phyloP scores from a whole-genome alignment of 2,113 vertebrate species.

The Scomber colias region DNA sequence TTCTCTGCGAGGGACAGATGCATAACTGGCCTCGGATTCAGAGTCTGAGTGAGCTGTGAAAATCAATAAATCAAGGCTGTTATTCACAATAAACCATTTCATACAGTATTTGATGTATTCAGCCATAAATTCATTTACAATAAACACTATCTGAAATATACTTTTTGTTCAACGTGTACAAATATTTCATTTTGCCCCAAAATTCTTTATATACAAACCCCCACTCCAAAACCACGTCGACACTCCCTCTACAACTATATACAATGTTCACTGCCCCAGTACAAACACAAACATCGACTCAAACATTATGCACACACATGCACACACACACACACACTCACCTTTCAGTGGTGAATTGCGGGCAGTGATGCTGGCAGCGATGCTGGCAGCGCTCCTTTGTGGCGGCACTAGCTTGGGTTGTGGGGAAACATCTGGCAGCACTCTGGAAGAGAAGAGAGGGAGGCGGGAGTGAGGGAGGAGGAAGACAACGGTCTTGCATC shows the following conservation, averaged over 20 bases:
- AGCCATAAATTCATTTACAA: neutral
- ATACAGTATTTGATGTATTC: neutral
- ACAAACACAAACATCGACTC: neutral
- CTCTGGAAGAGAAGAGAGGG: constrained; percentile 83
- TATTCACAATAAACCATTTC: neutral
- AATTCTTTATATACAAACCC: neutral
- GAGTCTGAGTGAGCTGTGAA: constrained; percentile 73
- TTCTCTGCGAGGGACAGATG: constrained; percentile 55
- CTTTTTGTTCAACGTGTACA: too few species aligned
- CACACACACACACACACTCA: constrained; percentile 43
- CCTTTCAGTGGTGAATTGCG: constrained; percentile 60
- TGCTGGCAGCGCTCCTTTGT: constrained; percentile 48
- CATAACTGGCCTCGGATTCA: constrained; percentile 82
- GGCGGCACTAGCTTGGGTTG: constrained; percentile 68
- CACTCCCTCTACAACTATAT: neutral
- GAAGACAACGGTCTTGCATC: constrained; percentile 73
- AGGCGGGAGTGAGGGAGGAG: constrained; percentile 77
- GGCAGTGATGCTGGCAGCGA: constrained; percentile 21
- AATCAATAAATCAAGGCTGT: neutral
- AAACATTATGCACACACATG: neutral
- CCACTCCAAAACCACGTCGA: neutral
- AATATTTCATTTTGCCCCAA: neutral
- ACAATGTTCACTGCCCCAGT: neutral
- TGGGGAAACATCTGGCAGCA: constrained; percentile 65
- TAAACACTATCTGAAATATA: too few species aligned